Percentiles rank a stretch among this genome's conserved stretches.
phyloP scores from a whole-genome alignment of 2,113 vertebrate species.

The Cariama cristata region DNA sequence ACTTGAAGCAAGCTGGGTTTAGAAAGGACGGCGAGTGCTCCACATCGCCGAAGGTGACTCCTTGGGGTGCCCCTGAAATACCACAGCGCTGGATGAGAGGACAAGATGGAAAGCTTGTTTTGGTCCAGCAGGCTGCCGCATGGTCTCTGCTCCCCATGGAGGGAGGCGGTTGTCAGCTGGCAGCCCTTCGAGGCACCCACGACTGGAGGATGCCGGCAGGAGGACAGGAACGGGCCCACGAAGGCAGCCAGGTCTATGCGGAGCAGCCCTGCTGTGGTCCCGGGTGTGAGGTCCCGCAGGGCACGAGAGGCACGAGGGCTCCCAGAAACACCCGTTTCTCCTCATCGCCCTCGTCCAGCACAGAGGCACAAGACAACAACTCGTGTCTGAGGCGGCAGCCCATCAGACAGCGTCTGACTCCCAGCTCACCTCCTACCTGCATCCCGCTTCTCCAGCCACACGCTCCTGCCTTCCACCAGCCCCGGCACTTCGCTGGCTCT shows the following conservation, averaged over 20 bases:
- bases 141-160: background rate
- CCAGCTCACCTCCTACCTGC: background rate
- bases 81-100: background rate
- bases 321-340: background rate
- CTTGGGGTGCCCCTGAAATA: background rate
- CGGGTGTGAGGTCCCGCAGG: background rate
- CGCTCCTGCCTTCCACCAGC: background rate
- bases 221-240: accelerated
- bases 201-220: background rate
- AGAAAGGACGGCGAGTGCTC: background rate
- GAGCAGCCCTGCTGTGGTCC: accelerated
- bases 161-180: background rate
- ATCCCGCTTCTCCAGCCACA: background rate
- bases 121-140: background rate
- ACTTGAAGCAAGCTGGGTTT: background rate
- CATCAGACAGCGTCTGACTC: accelerated
- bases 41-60: background rate
- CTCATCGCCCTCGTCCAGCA: background rate
- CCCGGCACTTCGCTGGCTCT: background rate
- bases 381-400: background rate
- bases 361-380: background rate
- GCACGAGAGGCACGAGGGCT: accelerated
- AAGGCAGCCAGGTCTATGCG: background rate
- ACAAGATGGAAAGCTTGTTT: background rate
- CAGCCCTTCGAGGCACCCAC: background rate